A percentile compares a stretch with the other conserved stretches of the same genome.
These are phyloP conservation scores for Chaetophractus vellerosus DNA, from an alignment of 2,797 vertebrate species.

Conservation along the genomic window DNA sequence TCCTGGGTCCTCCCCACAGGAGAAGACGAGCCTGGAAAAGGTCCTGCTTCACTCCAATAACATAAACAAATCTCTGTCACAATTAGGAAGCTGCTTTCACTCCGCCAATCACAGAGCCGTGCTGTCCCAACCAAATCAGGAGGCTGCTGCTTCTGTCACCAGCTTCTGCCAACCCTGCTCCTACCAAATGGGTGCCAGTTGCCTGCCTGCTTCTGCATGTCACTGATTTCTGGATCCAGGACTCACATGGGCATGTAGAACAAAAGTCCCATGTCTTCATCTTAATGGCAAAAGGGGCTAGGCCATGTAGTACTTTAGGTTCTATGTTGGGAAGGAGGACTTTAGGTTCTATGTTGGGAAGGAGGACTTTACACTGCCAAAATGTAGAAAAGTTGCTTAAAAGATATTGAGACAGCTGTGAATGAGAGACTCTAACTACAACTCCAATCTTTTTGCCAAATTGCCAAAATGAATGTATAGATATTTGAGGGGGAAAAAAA, in stretches of 20 bases:
- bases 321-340: not conserved
- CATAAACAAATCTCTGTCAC: not conserved
- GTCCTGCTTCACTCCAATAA: not conserved
- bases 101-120: not conserved
- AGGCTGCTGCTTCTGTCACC: not conserved
- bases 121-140: not conserved
- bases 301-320: not conserved
- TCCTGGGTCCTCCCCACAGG: not conserved
- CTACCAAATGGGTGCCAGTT: not conserved
- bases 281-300: not conserved
- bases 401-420: not conserved
- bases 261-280: not conserved
- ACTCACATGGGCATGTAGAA: not conserved
- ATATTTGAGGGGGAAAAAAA: slow-evolving; percentile 35
- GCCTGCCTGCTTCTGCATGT: not conserved
- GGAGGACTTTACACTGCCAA: not conserved
- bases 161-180: not conserved
- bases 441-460: not conserved
- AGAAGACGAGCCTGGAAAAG: not conserved
- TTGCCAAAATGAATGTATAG: slow-evolving; percentile 4
- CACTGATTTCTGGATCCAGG: not conserved
- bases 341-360: not conserved
- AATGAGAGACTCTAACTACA: slow-evolving; percentile 10
- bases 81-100: not conserved
- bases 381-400: not conserved